A percentile compares a stretch with the other conserved stretches of the same genome.
phyloP scores from a whole-genome alignment of 2,113 vertebrate species.

The Datnioides undecimradiatus region DNA sequence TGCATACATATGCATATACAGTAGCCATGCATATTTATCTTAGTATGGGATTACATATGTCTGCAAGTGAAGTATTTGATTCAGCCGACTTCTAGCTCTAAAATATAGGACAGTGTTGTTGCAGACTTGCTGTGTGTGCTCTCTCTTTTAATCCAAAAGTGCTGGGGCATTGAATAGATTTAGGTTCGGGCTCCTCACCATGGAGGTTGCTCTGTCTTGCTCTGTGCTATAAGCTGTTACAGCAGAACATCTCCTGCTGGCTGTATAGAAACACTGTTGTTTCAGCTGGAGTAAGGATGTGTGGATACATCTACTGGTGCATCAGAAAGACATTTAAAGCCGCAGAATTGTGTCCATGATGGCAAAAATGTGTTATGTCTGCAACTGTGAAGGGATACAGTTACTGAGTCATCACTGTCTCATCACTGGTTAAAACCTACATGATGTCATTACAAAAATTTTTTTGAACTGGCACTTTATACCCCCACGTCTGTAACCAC shows the following conservation, averaged over 20 bases:
- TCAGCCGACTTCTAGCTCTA: too few relatives aligned
- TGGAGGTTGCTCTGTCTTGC: conserved; percentile 36
- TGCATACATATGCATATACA: too few relatives aligned
- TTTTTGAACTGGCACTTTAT: not conserved
- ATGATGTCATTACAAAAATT: not conserved
- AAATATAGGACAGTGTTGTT: conserved; percentile 6
- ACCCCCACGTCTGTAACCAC: not conserved
- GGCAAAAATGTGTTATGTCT: not conserved
- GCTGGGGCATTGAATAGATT: conserved; percentile 29
- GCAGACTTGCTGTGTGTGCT: conserved; percentile 22
- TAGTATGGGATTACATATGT: too few relatives aligned
- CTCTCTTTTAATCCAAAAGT: conserved; percentile 20
- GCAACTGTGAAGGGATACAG: not conserved
- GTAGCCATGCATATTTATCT: too few relatives aligned
- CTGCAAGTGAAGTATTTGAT: too few relatives aligned
- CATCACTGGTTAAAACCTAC: not conserved
- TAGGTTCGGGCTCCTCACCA: not conserved
- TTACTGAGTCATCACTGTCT: conserved; percentile 4
- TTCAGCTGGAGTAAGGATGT: conserved; percentile 62
- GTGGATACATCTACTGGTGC: not conserved
- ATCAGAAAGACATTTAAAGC: conserved; percentile 13
- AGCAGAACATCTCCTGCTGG: conserved; percentile 58
- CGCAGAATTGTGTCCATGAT: not conserved
- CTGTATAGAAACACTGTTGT: conserved; percentile 54
- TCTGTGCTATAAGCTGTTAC: conserved; percentile 23